Base-by-base conservation (phyloP, 2,113 vertebrate species). In the Pygoscelis adeliae region DNA sequence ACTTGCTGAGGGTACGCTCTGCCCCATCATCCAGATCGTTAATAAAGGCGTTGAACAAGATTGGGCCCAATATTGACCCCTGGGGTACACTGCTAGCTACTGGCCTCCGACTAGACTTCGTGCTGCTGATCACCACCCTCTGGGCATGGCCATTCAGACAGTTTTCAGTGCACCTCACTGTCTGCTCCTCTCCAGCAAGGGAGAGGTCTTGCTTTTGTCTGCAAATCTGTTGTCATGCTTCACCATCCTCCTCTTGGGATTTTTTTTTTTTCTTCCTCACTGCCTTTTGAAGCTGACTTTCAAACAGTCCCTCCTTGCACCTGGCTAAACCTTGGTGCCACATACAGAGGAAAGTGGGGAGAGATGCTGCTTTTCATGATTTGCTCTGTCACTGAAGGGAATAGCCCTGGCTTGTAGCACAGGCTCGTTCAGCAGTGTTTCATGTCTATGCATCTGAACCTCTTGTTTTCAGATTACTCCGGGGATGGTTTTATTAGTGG, bases 391-490 rank as follows among this genome's bases (percentile, higher is more conserved):
- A 40, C 84, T 73, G 76, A 71, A 87, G 30, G 53, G 32, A 73
- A 77, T 8, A 56, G 72, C 77, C 55, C 91, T 63, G 81, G 13
- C 38, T 69, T 59, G 32, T 26, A 69, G 87, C 56, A 56, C 5
- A 12, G 83, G 29, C 65, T 87, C 5, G 1, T 61, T 86, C 74
- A 62, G 53, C 83, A 56, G 14, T 4, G 3, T 87, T 91, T 95
- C 73, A 47, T 89, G 89, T 69, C 91, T 74, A 2, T 81, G 92
- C 73, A 61, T 90, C 76, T 29, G 66, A 94, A 62, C 90, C 72
- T 83, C 74, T 95, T 89, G 79, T 97, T 93, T 97, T 53, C 85
- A 66, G n/a, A 71, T 95, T 80, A 77, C 85, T 58, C 74, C 27
- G 2, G 62, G 71, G 42, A 59, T 90, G 32, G 29, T 73, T 93